Conservation (phyloP, 2,113 vertebrate species). For the Mus spicilegus region DNA sequence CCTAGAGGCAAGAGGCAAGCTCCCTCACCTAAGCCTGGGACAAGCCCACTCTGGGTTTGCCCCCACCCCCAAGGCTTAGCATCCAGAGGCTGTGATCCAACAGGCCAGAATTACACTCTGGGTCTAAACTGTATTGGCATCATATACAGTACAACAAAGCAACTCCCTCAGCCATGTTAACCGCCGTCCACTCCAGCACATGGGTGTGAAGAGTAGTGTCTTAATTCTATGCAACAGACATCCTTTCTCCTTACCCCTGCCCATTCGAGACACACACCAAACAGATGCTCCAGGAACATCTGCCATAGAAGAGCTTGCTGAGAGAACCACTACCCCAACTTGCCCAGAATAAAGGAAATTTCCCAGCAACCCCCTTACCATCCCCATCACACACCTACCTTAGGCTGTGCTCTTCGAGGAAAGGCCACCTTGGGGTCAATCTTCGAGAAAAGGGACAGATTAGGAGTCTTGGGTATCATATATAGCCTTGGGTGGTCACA, state of each 20-base stretch:
- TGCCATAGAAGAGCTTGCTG: slow-evolving; percentile 3
- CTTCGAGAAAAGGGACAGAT: slow-evolving; percentile 84
- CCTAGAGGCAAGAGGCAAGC: not conserved
- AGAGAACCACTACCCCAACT: not conserved
- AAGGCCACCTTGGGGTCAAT: slow-evolving; percentile 99
- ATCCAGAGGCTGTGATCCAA: not conserved
- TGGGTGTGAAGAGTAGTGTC: not conserved
- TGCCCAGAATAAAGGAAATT: not conserved
- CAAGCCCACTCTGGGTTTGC: slow-evolving; percentile 5
- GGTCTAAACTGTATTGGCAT: slow-evolving; percentile 26
- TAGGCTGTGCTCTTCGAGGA: slow-evolving; percentile 98
- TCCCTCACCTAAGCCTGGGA: not conserved
- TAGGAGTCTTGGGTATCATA: not conserved
- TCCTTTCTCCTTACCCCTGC: not conserved
- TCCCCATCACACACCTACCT: slow-evolving; percentile 90
- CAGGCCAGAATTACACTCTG: slow-evolving; percentile 43
- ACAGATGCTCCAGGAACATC: slow-evolving; percentile 25
- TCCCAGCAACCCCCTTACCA: not conserved
- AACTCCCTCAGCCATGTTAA: not conserved
- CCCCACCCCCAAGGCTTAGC: not conserved
- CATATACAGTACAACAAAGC: slow-evolving; percentile 24
- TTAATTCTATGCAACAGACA: not conserved
- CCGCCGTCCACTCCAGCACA: not conserved
- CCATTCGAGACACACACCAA: not conserved
- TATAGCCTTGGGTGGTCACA: not conserved